Evolutionary conservation across 2,888 invertebrate species (phyloP).

Genomic region (Graphium colonna): DNA sequence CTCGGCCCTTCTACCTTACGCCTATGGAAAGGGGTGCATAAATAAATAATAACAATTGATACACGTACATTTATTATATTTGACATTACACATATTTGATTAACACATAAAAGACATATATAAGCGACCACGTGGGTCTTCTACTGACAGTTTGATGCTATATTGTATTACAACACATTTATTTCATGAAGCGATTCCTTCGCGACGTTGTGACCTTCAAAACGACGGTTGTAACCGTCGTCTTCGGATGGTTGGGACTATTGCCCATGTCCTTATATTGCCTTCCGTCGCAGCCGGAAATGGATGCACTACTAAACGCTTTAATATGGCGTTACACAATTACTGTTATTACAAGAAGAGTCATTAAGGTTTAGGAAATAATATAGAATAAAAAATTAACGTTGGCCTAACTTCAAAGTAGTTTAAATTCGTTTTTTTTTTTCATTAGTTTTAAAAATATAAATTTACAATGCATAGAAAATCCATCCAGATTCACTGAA

Average conservation of each 20-base stretch:
- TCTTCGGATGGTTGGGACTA: not conserved
- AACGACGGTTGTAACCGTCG: not conserved
- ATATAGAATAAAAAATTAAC: not conserved
- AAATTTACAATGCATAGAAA: not conserved
- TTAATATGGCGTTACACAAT: not conserved
- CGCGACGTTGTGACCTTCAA: not conserved
- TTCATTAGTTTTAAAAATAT: not conserved
- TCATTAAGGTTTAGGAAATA: not conserved
- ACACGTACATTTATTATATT: not conserved
- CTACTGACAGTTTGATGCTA: not conserved
- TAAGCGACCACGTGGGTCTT: not conserved
- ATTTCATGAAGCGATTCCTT: not conserved
- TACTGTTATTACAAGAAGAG: not conserved
- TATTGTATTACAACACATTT: not conserved
- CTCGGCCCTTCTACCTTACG: no score
- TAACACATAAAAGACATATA: not conserved
- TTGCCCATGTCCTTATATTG: not conserved
- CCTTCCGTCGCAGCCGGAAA: not conserved
- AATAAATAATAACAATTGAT: no score
- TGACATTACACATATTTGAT: not conserved
- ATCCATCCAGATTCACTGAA: not conserved
- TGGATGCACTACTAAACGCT: not conserved
- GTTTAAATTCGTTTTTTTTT: not conserved
- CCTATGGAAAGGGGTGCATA: no score
- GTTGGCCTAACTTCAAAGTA: not conserved